Conservation (phyloP, 2,888 invertebrate genomes). For the Oscheius onirici region DNA sequence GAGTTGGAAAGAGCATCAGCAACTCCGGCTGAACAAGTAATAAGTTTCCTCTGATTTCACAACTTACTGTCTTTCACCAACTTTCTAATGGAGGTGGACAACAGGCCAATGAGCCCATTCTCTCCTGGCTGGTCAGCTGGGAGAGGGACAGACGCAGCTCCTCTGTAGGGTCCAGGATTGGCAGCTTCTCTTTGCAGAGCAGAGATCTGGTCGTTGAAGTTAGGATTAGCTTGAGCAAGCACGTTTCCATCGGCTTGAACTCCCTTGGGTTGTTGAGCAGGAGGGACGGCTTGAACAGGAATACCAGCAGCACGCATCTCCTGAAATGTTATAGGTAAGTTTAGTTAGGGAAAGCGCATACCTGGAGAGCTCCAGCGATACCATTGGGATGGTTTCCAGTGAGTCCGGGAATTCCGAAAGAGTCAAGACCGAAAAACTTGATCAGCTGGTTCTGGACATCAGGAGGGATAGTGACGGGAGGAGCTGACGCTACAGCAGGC, state of each 20-base stretch:
- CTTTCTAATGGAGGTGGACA: constrained; percentile 69
- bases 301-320: constrained; percentile 69
- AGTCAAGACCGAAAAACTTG: constrained; percentile 71
- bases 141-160: constrained; percentile 56
- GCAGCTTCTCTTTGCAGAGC: constrained; percentile 59
- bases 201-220: constrained; percentile 65
- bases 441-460: constrained; percentile 71
- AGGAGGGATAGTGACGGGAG: constrained; percentile 70
- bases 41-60: background rate
- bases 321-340: constrained; percentile 30
- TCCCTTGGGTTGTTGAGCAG: constrained; percentile 54
- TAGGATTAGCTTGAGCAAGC: constrained; percentile 69
- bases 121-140: constrained; percentile 70
- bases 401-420: constrained; percentile 71
- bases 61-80: constrained; percentile 69
- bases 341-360: background rate
- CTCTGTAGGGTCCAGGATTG: constrained; percentile 62
- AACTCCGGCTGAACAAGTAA: constrained; percentile 64
- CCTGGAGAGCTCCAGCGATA: constrained; percentile 69
- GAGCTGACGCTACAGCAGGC: constrained; percentile 15
- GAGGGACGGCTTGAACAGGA: constrained; percentile 68
- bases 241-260: constrained; percentile 52
- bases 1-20: constrained; percentile 70
- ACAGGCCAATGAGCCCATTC: constrained; percentile 70
- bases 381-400: constrained; percentile 70